These are phyloP conservation scores for Autographa pulchrina DNA, from an alignment of 2,888 invertebrate species.

Conservation along the genomic window DNA sequence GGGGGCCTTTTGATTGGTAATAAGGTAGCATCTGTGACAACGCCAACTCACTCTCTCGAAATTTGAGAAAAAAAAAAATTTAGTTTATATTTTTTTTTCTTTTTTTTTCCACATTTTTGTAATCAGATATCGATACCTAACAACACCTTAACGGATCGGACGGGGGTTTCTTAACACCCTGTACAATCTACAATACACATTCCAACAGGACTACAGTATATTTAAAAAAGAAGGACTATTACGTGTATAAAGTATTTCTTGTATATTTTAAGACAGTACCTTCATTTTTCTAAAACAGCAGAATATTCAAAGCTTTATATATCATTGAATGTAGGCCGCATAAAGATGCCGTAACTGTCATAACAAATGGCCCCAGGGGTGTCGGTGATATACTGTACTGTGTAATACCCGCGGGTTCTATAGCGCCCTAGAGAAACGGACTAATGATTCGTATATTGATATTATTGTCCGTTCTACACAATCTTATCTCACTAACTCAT, in stretches of 20 bases:
- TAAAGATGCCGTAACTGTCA: constrained; percentile 45
- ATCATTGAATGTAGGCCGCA: constrained; percentile 40
- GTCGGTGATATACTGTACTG: constrained; percentile 42
- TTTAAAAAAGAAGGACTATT: too few species aligned
- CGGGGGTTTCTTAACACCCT: too few species aligned
- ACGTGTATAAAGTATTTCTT: background rate
- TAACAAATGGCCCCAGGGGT: constrained; percentile 41
- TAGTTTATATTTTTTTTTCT: too few species aligned
- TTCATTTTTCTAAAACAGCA: background rate
- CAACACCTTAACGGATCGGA: too few species aligned
- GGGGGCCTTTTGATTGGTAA: too few species aligned
- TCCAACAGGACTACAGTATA: too few species aligned
- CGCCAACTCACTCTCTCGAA: too few species aligned
- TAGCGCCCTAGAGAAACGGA: constrained; percentile 15
- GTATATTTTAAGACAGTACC: background rate
- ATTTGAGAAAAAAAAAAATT: too few species aligned
- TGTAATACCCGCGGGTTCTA: constrained; percentile 30
- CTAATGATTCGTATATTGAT: constrained; percentile 1
- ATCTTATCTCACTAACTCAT: background rate
- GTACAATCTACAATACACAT: too few species aligned
- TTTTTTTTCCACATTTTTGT: too few species aligned
- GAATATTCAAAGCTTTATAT: constrained; percentile 32
- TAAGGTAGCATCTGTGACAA: too few species aligned
- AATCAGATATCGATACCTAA: too few species aligned
- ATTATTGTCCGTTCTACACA: background rate